Base-by-base conservation (phyloP, 2,888 invertebrate genomes). In the Parascotia fuliginaria region DNA sequence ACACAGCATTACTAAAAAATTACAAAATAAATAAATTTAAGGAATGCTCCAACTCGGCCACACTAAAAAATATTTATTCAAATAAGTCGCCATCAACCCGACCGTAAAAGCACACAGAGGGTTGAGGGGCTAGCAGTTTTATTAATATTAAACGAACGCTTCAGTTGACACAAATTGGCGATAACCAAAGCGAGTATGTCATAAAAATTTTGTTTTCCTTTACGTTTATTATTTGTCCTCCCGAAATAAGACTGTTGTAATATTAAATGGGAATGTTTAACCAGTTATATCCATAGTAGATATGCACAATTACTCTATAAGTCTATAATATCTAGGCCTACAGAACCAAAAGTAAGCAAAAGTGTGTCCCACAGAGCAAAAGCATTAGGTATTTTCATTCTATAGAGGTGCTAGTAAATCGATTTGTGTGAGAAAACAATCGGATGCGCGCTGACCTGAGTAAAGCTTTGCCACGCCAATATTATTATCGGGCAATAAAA, bases 81-180 rank as follows among this genome's bases (percentile, higher is more conserved):
- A 91, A 92, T 90, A 89, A 87, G 88, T 88, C 82, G 83, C 87
- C 84, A 88, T 87, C 85, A 88, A 89, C 73, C 86, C 87, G 81
- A 87, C 88, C 89, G 87, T 91, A 87, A 90, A 89, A 87, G 84
- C 79, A 82, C 81, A 83, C 81, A 71, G 79, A 88, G 89, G 89
- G 88, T 85, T 87, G 85, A 83, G 80, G 80, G 82, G 83, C 84
- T 80, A 85, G 84, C 83, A 82, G 79, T 88, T 90, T 89, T 89
- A 91, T 90, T 91, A 89, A 89, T 90, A 91, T 89, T 89, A 87
- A 91, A 90, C 83, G 88, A 88, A 90, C 84, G 87, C 87, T 87
- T 87, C 85, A 85, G 85, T 88, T 90, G 89, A 89, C 89, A 87
- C 87, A 88, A 89, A 89, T 90, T 89, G 89, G 86, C 89, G 87